Conservation (phyloP, 2,888 invertebrate species). For the Eupelmus urozonus region DNA sequence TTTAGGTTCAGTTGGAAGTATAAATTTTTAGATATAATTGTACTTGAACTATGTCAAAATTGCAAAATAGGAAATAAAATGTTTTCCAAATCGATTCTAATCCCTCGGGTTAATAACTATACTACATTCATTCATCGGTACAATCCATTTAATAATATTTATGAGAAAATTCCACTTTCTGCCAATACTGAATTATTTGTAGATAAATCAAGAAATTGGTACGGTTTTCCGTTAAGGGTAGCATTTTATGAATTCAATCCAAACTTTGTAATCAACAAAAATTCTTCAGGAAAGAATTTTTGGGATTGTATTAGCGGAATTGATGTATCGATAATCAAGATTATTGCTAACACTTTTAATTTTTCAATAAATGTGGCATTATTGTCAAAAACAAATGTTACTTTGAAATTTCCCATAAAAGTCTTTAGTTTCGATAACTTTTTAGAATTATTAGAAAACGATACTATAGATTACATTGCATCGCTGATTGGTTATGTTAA, state of each 20-base stretch:
- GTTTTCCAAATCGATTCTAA: too few relatives aligned
- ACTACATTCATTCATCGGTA: not conserved
- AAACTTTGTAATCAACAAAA: not conserved
- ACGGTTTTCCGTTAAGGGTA: not conserved
- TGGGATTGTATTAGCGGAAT: not conserved
- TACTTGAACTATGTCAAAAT: not conserved
- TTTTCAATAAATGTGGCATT: not conserved
- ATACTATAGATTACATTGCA: not conserved
- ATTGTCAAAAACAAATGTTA: not conserved
- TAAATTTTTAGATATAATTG: not conserved
- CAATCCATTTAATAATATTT: conserved; percentile 4
- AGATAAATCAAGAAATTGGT: not conserved
- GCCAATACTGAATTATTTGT: not conserved
- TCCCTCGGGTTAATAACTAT: not conserved
- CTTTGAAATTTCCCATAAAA: too few relatives aligned
- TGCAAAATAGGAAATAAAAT: not conserved
- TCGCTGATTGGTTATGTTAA: too few relatives aligned
- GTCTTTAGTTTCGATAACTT: not conserved
- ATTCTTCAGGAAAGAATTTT: not conserved
- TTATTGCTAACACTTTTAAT: not conserved
- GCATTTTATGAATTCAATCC: not conserved
- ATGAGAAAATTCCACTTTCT: not conserved
- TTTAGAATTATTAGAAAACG: too few relatives aligned
- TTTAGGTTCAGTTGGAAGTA: not conserved
- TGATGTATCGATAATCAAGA: not conserved